Base-by-base conservation (phyloP, 1,140 invertebrate species). In the Octopus bimaculoides region DNA sequence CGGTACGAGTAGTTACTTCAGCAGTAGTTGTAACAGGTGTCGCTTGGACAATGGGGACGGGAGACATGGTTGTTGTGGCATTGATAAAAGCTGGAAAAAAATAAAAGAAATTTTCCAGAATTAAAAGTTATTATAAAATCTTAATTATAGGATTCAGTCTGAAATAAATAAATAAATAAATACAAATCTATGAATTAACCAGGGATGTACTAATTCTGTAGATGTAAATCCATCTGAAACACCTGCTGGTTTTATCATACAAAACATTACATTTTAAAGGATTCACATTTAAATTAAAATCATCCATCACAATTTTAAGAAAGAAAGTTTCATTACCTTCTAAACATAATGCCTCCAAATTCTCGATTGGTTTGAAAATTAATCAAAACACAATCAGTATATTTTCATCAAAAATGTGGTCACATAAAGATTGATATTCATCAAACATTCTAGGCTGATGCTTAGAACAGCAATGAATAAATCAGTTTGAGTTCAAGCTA, bases 1-100 rank as follows among this genome's bases (percentile, higher is more conserved):
- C 66, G 17, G 66, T 71, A 20, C 66, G 66, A n/a, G 66, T 71
- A 71, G 66, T 71, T 17, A 71, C 66, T 71, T 71, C 66, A 71
- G 8, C 26, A n/a, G 26, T 20, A 71, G 66, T 20, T 71, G 14
- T n/a, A 71, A 20, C 26, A 20, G 14, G 66, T n/a, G 66, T 20
- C 17, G 66, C 66, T 71, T 71, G 66, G 17, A 71, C 66, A 71
- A 71, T 20, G 6, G 66, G 66, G 17, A 71, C 26, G 26, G 66
- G 26, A 17, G 56, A 61, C 56, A 61, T 61, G 9, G 56, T 61
- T 6, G 66, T n/a, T 6, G 66, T n/a, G 26, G 66, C 26, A 17
- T 71, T 71, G 17, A 71, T 71, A 71, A n/a, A 71, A 71, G 17
- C 66, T 71, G 66, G 6, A 71, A 61, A 12, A 71, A 71, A 41